Conservation (phyloP, 2,113 vertebrate genomes). For the Dryoscopus gambensis region DNA sequence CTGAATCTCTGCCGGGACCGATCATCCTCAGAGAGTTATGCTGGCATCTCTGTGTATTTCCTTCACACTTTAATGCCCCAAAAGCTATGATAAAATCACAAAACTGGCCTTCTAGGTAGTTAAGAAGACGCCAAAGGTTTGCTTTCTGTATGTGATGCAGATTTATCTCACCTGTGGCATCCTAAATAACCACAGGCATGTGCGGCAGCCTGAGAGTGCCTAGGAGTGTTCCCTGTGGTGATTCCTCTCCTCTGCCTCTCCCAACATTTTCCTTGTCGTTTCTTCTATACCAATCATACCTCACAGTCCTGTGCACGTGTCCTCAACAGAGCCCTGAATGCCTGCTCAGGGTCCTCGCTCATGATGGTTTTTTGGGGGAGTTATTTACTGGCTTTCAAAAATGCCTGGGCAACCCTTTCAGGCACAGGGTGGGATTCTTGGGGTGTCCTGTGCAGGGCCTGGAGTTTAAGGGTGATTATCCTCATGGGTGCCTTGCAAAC, state of each 20-base stretch:
- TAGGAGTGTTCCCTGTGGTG: not conserved
- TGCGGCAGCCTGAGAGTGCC: not conserved
- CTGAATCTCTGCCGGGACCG: not conserved
- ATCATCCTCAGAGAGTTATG: not conserved
- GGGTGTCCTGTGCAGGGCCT: not conserved
- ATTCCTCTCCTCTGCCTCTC: not conserved
- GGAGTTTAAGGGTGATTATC: not conserved
- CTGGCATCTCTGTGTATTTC: not conserved
- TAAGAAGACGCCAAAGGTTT: not conserved
- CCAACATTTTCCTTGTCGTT: accelerated
- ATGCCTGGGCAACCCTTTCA: not conserved
- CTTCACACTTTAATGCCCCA: not conserved
- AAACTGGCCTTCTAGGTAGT: not conserved
- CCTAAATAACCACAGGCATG: not conserved
- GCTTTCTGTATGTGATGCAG: not conserved
- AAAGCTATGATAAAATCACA: not conserved
- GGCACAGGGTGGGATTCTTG: not conserved
- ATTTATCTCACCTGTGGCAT: not conserved
- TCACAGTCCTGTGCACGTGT: accelerated
- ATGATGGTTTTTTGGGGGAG: not conserved
- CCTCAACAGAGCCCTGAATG: not conserved
- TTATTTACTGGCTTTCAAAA: not conserved
- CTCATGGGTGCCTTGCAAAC: not conserved
- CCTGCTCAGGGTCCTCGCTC: not conserved
- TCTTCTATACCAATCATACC: not conserved